Base-by-base conservation (phyloP, 2,888 invertebrate genomes). In the Macroteleia sp. region DNA sequence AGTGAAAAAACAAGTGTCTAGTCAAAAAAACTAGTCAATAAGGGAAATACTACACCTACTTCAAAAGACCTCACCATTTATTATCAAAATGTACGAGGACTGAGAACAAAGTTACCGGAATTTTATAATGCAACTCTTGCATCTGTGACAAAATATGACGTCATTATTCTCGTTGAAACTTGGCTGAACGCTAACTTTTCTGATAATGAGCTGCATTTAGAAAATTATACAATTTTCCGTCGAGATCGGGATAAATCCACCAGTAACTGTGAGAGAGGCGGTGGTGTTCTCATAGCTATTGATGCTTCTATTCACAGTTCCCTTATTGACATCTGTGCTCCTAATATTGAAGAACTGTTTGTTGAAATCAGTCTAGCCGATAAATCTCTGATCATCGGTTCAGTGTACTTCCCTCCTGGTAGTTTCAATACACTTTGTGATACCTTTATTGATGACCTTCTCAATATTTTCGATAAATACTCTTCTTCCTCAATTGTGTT, bases 101-200 rank as follows among this genome's bases (percentile, higher is more conserved):
- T 44, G 2, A 20, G 44, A 44, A 44, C 44, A 2, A 44, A 25
- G 25, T 34, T 52, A 20, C 28, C 10, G 0, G 4, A 30, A 17
- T 9, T 19, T 17, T 41, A 41, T 44, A 25, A 25, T 25, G 25
- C 25, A 25, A 25, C 6, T 25, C 4, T 6, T 25, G 3, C 25
- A 25, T 34, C 34, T n/a, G 34, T n/a, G 34, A 34, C 10, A 10
- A 34, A 10, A 34, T 34, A 34, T 3, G 22, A 44, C 12, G 22
- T 44, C 2, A 44, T 22, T 22, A n/a, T 44, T n/a, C 22, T 44
- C 3, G 44, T 44, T 5, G 44, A 44, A n/a, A 44, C 44, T 8
- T 44, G 44, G 44, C 44, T 44, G 20, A 44, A 44, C n/a, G 12
- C 9, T 12, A 22, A 44, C 22, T 44, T 22, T 22, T 4, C n/a